Percentiles rank a stretch among this genome's conserved stretches.
These are phyloP conservation scores for Rhodinocichla rosea DNA, from an alignment of 2,113 vertebrate genomes.

Conservation along the genomic window DNA sequence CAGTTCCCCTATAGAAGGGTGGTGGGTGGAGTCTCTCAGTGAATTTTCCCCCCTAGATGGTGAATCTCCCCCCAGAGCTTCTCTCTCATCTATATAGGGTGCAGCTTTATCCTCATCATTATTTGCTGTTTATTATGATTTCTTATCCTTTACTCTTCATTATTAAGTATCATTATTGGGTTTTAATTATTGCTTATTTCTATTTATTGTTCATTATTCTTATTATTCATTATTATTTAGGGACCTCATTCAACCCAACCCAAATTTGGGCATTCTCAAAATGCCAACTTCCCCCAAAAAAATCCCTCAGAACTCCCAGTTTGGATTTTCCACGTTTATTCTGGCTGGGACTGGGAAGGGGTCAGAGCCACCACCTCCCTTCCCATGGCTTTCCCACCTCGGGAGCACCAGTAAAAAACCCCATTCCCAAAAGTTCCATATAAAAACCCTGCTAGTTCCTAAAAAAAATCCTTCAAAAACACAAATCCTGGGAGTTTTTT, in stretches of 20 bases:
- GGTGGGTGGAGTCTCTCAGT: neutral
- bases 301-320: neutral
- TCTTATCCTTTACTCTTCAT: neutral
- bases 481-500: neutral
- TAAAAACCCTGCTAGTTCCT: neutral
- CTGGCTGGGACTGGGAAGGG: accelerated
- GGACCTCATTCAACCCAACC: neutral
- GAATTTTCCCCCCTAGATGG: neutral
- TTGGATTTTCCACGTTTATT: neutral
- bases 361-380: neutral
- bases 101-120: neutral
- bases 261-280: neutral
- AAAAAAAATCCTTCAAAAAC: neutral
- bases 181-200: neutral
- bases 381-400: neutral
- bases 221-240: neutral
- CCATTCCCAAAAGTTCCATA: neutral
- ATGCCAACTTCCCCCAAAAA: accelerated
- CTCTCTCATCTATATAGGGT: neutral
- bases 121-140: neutral
- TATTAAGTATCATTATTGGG: no score
- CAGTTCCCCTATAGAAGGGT: neutral
- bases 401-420: neutral
- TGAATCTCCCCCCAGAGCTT: neutral
- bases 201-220: neutral